Evolutionary conservation across 2,113 vertebrate genomes (phyloP).

Genomic region (Oreochromis niloticus): DNA sequence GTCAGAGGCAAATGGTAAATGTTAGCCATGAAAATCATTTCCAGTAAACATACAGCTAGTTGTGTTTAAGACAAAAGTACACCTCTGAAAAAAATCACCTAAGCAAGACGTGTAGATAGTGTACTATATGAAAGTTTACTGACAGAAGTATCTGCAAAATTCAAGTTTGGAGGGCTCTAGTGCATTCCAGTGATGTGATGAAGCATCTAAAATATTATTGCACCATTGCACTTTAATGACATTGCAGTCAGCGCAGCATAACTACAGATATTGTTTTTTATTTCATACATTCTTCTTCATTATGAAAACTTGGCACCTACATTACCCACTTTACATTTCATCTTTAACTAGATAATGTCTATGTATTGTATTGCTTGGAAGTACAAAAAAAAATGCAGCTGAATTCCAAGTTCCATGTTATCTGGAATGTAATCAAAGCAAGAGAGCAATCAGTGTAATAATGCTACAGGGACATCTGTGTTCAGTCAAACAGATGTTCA

Average conservation of each 20-base stretch:
- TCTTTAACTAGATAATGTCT: not conserved
- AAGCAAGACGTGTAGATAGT: not conserved
- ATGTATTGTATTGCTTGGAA: not conserved
- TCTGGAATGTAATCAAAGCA: not conserved
- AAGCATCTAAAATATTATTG: not conserved
- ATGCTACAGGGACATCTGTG: not conserved
- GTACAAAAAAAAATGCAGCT: not conserved
- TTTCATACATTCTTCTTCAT: not conserved
- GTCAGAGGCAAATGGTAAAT: not conserved
- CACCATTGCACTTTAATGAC: not conserved
- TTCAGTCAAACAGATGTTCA: not conserved
- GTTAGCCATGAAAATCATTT: not conserved
- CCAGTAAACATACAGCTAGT: not conserved
- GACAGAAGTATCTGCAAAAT: not conserved
- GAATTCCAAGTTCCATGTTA: not conserved
- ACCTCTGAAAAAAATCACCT: not conserved
- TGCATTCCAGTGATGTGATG: not conserved
- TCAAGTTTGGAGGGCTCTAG: not conserved
- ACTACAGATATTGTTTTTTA: not conserved
- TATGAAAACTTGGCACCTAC: not conserved
- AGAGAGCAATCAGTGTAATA: not conserved
- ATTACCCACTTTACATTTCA: not conserved
- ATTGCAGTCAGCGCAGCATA: not conserved
- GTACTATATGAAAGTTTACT: not conserved
- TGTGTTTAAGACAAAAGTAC: not conserved